phyloP scores from a whole-genome alignment of 2,797 vertebrate species.

The Varecia variegata region DNA sequence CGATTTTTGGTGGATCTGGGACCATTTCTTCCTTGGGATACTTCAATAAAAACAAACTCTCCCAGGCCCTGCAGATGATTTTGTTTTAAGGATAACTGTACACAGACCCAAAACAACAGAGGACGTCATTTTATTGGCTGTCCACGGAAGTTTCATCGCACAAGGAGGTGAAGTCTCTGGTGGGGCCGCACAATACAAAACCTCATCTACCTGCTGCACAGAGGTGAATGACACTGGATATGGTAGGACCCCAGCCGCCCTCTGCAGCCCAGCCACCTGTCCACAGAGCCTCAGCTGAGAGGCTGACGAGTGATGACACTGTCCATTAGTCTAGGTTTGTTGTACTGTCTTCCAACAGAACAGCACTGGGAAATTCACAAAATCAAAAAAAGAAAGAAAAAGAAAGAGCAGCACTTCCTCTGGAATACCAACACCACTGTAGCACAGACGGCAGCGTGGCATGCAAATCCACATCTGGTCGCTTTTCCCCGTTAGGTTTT shows the following conservation, averaged over 20 bases:
- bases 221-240: conserved; percentile 78
- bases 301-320: conserved; percentile 60
- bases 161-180: conserved; percentile 70
- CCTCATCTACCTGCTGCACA: conserved; percentile 74
- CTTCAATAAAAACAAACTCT: neutral
- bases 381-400: conserved; percentile 65
- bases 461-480: conserved; percentile 81
- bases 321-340: conserved; percentile 62
- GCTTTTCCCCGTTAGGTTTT: conserved; percentile 24
- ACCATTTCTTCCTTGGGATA: neutral
- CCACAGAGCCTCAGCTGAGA: conserved; percentile 62
- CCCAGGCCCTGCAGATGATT: neutral
- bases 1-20: neutral
- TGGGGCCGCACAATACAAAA: conserved; percentile 78
- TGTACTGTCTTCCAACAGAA: conserved; percentile 76
- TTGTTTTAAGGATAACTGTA: conserved; percentile 76
- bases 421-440: conserved; percentile 82
- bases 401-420: conserved; percentile 81
- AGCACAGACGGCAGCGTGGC: conserved; percentile 80
- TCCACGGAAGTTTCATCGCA: conserved; percentile 79
- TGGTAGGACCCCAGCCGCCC: conserved; percentile 67
- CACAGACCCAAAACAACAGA: conserved; percentile 70
- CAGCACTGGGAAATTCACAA: conserved; percentile 80
- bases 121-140: conserved; percentile 85
- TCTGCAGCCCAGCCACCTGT: conserved; percentile 68